Evolutionary conservation across 2,888 invertebrate species (phyloP).

Genomic region (Ectemnius cavifrons): DNA sequence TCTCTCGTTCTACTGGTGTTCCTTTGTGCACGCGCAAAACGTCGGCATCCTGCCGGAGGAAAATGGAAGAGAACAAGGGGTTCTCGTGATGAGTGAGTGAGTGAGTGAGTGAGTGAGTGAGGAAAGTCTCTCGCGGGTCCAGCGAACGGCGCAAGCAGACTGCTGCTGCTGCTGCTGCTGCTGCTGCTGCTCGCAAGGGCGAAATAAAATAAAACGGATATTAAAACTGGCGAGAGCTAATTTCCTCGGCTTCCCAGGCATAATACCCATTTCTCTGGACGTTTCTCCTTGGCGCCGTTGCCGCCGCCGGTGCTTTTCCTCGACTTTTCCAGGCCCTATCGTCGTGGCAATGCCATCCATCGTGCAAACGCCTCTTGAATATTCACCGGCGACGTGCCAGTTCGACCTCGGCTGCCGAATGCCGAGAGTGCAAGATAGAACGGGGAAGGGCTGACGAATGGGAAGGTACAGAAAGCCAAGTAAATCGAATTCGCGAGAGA

Average conservation of each 20-base stretch:
- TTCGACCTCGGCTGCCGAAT: constrained; percentile 21
- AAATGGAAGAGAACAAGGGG: constrained; percentile 15
- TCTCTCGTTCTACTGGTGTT: constrained; percentile 16
- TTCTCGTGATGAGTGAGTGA: constrained; percentile 15
- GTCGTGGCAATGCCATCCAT: constrained; percentile 63
- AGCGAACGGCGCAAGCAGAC: not conserved
- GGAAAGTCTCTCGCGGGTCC: constrained; percentile 17
- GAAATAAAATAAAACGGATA: constrained; percentile 73
- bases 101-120: constrained; percentile 23
- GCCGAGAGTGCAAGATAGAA: constrained; percentile 5
- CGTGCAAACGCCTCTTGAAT: constrained; percentile 69
- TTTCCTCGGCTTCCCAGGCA: constrained; percentile 66
- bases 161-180: constrained; percentile 13
- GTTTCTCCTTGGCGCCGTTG: constrained; percentile 3
- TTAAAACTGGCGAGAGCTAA: constrained; percentile 71
- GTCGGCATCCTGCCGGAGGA: constrained; percentile 15
- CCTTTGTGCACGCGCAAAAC: constrained; percentile 27
- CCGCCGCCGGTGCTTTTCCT: constrained; percentile 18
- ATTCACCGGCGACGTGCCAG: constrained; percentile 60
- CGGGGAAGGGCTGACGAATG: constrained; percentile 22
- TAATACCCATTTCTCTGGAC: constrained; percentile 45
- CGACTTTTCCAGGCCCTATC: constrained; percentile 50
- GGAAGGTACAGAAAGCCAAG: constrained; percentile 30
- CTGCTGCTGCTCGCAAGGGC: constrained; percentile 22
- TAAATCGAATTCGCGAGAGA: constrained; percentile 66